These are phyloP conservation scores for Aelia acuminata DNA, from an alignment of 2,888 invertebrate species.

Conservation along the genomic window DNA sequence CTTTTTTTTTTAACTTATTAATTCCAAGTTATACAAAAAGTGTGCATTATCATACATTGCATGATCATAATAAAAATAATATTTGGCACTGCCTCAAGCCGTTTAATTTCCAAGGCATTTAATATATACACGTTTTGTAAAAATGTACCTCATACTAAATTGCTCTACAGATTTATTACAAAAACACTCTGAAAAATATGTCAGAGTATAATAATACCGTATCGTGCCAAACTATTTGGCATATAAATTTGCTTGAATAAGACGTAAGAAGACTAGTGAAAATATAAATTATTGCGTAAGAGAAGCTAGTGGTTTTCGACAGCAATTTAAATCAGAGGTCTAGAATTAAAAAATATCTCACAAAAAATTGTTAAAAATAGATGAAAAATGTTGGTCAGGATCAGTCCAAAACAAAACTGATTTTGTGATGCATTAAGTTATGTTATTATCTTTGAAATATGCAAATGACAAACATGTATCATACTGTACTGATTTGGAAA, in stretches of 20 bases:
- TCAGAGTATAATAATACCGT: neutral
- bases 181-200: neutral
- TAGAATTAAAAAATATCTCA: neutral
- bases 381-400: neutral
- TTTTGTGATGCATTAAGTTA: neutral
- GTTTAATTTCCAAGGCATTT: neutral
- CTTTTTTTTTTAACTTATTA: no score
- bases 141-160: neutral
- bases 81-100: neutral
- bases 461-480: no score
- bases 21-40: no score
- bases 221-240: neutral
- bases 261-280: neutral
- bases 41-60: no score
- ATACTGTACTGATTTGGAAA: no score
- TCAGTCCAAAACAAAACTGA: neutral
- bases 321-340: constrained; percentile 13
- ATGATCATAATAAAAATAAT: neutral
- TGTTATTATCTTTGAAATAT: no score
- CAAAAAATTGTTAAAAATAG: constrained; percentile 2
- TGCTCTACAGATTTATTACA: neutral
- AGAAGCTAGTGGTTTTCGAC: neutral
- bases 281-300: neutral
- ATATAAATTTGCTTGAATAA: neutral
- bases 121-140: neutral